Evolutionary conservation across 2,797 vertebrate genomes (phyloP), one percentile per base, ranked within the genome.

Genomic region (Tapera naevia): DNA sequence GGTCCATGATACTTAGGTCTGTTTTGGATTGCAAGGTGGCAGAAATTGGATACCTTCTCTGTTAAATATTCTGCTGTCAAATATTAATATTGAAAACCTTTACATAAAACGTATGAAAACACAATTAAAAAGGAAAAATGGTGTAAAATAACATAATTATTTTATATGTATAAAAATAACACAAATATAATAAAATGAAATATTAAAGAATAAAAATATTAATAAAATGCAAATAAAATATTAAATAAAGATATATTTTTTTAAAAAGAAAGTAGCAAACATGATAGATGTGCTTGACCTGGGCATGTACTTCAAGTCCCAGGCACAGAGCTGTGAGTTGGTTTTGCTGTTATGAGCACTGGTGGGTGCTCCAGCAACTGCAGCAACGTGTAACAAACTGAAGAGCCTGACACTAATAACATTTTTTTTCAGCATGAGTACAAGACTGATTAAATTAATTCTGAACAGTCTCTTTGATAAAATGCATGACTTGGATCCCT

Each of bases 381-480:
- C 79, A 65, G 56, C 71, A 76, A 51, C 14, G 9, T 1, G 48
- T 85, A 84, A 62, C 51, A 72, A 60, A 39, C 56, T 74, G 70
- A 81, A 72, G 56, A 90, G 50, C 80, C 30, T 93, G 94, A 84
- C 66, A 43, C 22, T 56, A 45, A 69, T 72, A 75, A 58, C 25
- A 3, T 62, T 62, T 76, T 89, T n/a, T 85, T 88, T 65, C 57
- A 35, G 30, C 2, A 0, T 45, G 58, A 75, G 46, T 88, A 92
- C 78, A 88, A 86, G 62, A 28, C 70, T 86, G 58, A 93, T 96
- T 57, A 89, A 86, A 81, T 86, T 57, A 89, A 90, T 88, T 79
- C 66, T 93, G 75, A 91, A 88, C 43, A 56, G 17, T 81, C n/a
- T 89, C 89, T 96, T 94, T 84, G 90, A 94, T 96, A 88, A 96